Conservation (phyloP, 2,113 vertebrate species). For the Petromus typicus region DNA sequence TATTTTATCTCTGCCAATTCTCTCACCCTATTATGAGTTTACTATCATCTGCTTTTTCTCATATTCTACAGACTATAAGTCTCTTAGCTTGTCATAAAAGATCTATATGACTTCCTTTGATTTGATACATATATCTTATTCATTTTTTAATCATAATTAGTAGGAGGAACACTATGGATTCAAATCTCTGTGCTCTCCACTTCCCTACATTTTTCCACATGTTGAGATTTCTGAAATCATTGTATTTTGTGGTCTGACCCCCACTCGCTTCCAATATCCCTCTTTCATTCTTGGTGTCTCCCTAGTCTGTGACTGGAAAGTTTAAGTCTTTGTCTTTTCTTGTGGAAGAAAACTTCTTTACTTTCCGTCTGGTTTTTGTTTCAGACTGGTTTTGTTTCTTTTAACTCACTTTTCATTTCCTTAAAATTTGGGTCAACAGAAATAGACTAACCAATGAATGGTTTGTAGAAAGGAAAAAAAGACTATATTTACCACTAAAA, state of each 20-base stretch:
- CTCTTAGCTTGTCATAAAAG: not conserved
- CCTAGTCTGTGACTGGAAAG: not conserved
- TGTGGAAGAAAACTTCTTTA: not conserved
- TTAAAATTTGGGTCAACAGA: slow-evolving; percentile 14
- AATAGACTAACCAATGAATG: not conserved
- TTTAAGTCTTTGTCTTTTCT: not conserved
- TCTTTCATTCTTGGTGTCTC: not conserved
- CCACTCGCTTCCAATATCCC: too few relatives aligned
- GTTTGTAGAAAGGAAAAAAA: not conserved
- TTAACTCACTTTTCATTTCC: not conserved
- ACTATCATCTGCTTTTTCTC: not conserved
- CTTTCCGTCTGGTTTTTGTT: not conserved
- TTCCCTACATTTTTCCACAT: not conserved
- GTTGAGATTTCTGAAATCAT: not conserved
- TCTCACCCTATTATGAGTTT: not conserved
- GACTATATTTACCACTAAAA: slow-evolving; percentile 25
- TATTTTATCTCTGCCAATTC: not conserved
- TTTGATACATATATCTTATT: not conserved
- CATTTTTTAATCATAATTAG: not conserved
- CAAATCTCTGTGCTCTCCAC: not conserved
- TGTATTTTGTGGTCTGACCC: not conserved
- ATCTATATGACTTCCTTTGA: not conserved
- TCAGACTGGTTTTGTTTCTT: not conserved
- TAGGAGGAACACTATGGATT: not conserved
- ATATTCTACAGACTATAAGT: not conserved